phyloP scores from a whole-genome alignment of 2,797 vertebrate genomes.

The Protosalanx chinensis region DNA sequence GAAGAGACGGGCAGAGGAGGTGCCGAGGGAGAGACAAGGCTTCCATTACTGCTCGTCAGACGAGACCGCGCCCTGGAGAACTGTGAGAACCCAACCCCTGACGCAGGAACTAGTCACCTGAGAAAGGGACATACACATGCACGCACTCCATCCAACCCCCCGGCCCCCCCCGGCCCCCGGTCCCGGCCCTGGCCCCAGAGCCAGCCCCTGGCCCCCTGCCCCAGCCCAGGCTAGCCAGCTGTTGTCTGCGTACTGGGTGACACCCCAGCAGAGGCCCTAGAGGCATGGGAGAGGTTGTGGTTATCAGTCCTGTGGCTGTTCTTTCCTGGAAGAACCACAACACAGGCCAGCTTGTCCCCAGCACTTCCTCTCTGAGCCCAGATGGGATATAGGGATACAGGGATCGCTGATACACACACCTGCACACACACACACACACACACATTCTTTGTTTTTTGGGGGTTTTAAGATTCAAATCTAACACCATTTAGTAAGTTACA shows the following conservation, averaged over 20 bases:
- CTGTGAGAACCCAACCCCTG: conserved; percentile 74
- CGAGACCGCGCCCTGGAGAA: conserved; percentile 57
- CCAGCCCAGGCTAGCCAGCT: conserved; percentile 57
- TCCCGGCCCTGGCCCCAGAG: background rate
- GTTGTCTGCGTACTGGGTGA: conserved; percentile 44
- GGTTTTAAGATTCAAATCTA: background rate
- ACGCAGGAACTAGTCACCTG: conserved; percentile 57
- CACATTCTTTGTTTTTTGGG: background rate
- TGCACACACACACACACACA: conserved; percentile 3
- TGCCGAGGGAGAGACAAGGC: conserved; percentile 30
- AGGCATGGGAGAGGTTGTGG: background rate
- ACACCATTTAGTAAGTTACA: background rate
- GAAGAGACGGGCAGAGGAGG: conserved; percentile 46
- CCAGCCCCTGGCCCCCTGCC: background rate
- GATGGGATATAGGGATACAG: conserved; percentile 44
- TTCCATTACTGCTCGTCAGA: conserved; percentile 64
- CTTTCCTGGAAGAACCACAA: conserved; percentile 38
- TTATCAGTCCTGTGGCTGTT: background rate
- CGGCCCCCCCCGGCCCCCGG: background rate
- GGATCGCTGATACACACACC: conserved; percentile 16
- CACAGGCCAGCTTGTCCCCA: conserved; percentile 11
- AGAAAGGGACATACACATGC: background rate
- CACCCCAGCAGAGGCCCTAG: conserved; percentile 16
- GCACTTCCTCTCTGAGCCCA: conserved; percentile 41
- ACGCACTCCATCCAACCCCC: conserved; percentile 7